These are phyloP conservation scores for Mastacembelus armatus DNA, from an alignment of 2,797 vertebrate genomes.

Conservation along the genomic window DNA sequence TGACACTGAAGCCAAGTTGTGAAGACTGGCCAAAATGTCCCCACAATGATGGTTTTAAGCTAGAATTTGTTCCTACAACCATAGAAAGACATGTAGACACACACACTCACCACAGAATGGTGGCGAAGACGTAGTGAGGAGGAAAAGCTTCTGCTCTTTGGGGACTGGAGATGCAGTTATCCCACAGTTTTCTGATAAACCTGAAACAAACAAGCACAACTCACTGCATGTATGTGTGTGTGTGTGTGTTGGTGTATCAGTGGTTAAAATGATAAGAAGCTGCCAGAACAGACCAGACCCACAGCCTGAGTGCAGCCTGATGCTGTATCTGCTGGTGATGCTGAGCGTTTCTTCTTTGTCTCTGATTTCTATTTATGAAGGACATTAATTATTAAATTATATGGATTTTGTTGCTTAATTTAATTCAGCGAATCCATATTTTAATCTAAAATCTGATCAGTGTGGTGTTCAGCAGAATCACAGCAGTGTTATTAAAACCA, in stretches of 20 bases:
- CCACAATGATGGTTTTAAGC: too few relatives aligned
- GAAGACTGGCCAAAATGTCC: too few relatives aligned
- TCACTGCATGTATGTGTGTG: slow-evolving; percentile 14
- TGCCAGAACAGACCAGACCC: slow-evolving; percentile 17
- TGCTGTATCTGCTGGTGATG: neutral
- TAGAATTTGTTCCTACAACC: neutral
- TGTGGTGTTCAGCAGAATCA: too few relatives aligned
- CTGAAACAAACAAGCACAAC: slow-evolving; percentile 77
- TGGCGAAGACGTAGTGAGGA: slow-evolving; percentile 83
- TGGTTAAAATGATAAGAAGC: slow-evolving; percentile 41
- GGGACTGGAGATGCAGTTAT: slow-evolving; percentile 82
- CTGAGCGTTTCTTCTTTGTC: too few relatives aligned
- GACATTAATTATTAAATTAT: too few relatives aligned
- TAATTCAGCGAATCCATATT: too few relatives aligned
- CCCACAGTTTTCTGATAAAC: slow-evolving; percentile 85
- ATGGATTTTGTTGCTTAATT: too few relatives aligned
- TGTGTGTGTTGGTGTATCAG: slow-evolving; percentile 16
- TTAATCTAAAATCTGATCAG: too few relatives aligned
- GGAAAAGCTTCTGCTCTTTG: slow-evolving; percentile 87
- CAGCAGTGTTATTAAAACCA: too few relatives aligned
- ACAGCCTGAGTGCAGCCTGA: slow-evolving; percentile 3
- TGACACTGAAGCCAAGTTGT: too few relatives aligned
- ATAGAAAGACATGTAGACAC: neutral
- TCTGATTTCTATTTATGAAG: too few relatives aligned
- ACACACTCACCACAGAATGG: slow-evolving; percentile 90